Base-by-base conservation (phyloP, 2,888 invertebrate genomes). In the Endotricha flammealis region DNA sequence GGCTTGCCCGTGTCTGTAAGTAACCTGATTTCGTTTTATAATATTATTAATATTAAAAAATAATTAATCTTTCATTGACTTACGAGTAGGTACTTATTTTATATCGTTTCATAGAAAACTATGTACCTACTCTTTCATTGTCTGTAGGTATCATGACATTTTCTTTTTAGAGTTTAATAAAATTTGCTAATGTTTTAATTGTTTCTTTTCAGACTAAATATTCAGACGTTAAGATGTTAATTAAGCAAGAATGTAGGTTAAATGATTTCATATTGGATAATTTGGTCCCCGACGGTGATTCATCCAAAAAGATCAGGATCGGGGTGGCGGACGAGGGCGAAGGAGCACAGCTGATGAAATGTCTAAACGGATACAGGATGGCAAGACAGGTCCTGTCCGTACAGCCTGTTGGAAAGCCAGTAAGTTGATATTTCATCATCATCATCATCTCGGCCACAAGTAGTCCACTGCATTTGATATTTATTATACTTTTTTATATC, bases 231-330 rank as follows among this genome's bases (percentile, higher is more conserved):
- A 83, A 82, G 40, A 20, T 50, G 2, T 44, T 85, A 2, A 68
- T 85, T 29, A 75, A 65, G 38, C 61, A 67, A 36, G 64, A 78
- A 52, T 80, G 81, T 45, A 70, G 69, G 17, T 61, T 85, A 20
- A 57, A 38, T 17, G 79, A 83, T 22, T 81, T 76, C 31, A 80
- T 83, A 11, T 53, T 83, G 39, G 83, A 81, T 44, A 69, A 69
- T 38, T 50, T 85, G 17, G 46, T 71, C 1, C 39, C 5, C 1
- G 81, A 79, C 13, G 45, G 40, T 4, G 63, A 65, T 38, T 70
- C 69, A 2, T 51, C 56, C 0, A 83, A 80, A 43, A 79, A 75
- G 46, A 71, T 82, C 4, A 63, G 77, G 0, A 68, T 86, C 4
- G 83, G 81, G 0, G 52, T 83, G 1, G 57, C 73, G 0, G 67